Evolutionary conservation across 2,113 vertebrate genomes (phyloP), one percentile per base, ranked within the genome.

Genomic region (Crotalus tigris): DNA sequence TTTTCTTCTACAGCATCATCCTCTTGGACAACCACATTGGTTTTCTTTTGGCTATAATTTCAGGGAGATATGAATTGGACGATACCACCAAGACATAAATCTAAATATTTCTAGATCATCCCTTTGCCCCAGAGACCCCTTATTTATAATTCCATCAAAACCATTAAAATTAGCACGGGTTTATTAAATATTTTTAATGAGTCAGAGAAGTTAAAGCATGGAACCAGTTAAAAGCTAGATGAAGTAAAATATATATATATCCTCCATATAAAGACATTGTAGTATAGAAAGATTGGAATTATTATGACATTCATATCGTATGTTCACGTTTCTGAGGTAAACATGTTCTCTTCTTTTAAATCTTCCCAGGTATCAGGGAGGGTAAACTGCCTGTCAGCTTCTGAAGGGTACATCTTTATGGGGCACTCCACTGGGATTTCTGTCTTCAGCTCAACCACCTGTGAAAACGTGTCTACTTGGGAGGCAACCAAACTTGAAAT

Each of bases 361-460:
- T 95, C 69, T 96, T 90, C 59, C 51, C 95, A 99, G 99, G 96
- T 99, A 95, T 94, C 96, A 92, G 96, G 95, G 94, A 97, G 88
- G 58, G 97, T 98, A 75, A 98, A 96, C 88, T 99, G 98, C 90
- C 93, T 99, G 89, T 94, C 97, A 3, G 92, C 97, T 89, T 98
- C 98, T 12, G 97, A 98, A 89, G 94, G 96, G 54, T 98, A 97
- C 59, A 54, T 99, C 61, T 97, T 98, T 94, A 90, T 98, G 0
- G 99, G 98, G 88, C 96, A 97, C 92, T 95, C 96, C 0, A 3
- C 58, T 44, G 98, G 98, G 64, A 95, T 99, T 92, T 96, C 97
- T 59, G 97, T 98, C 94, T 98, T 98, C 96, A 95, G 24, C 88
- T 92, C 91, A 1, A 88, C 92, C 17, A 95, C 92, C 91, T 95